phyloP scores from a whole-genome alignment of 1,140 invertebrate genomes.

The Mya arenaria region DNA sequence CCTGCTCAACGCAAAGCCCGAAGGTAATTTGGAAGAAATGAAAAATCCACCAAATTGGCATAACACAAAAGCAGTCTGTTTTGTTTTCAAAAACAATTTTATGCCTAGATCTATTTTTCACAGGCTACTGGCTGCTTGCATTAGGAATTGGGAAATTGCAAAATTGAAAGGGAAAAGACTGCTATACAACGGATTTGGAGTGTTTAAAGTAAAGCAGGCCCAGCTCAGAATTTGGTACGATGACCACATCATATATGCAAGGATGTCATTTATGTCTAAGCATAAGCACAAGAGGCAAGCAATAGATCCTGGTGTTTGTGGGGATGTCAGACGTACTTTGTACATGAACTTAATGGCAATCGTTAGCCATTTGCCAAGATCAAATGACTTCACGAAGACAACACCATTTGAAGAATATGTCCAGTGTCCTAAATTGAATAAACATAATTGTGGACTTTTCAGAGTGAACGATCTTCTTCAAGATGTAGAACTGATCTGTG shows the following conservation, averaged over 20 bases:
- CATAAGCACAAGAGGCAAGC: too few species aligned
- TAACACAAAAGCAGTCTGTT: conserved; percentile 7
- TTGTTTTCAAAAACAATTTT: conserved; percentile 12
- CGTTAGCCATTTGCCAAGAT: background rate
- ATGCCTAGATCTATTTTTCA: conserved; percentile 41
- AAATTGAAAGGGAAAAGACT: background rate
- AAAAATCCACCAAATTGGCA: background rate
- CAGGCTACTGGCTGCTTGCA: conserved; percentile 18
- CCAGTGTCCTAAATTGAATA: conserved; percentile 9
- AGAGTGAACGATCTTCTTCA: conserved; percentile 29
- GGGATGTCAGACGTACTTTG: background rate
- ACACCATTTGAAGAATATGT: conserved; percentile 32
- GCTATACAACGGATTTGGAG: conserved; percentile 32
- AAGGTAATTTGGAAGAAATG: background rate
- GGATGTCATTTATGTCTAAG: background rate
- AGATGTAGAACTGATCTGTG: background rate
- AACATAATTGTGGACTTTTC: background rate
- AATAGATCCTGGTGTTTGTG: background rate
- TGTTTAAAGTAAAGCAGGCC: background rate
- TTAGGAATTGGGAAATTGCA: conserved; percentile 5
- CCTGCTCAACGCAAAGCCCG: background rate
- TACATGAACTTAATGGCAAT: background rate
- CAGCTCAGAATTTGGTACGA: conserved; percentile 25
- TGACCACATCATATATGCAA: conserved; percentile 39
- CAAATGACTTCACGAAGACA: background rate